phyloP scores from a whole-genome alignment of 2,113 vertebrate genomes.

The Syngnathus floridae region DNA sequence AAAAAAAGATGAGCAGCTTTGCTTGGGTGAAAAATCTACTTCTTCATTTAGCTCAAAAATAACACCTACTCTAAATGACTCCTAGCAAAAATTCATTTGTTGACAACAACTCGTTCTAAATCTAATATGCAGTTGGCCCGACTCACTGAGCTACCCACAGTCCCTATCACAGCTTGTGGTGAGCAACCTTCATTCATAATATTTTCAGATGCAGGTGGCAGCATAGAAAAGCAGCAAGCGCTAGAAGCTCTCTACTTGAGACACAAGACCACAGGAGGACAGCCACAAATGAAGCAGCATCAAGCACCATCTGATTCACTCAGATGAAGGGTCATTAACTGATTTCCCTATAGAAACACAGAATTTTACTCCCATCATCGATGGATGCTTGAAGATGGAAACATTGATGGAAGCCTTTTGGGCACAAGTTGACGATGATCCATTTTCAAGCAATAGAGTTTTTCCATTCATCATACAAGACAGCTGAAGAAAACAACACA shows the following conservation, averaged over 20 bases:
- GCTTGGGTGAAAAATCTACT: no score
- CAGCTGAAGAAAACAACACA: constrained; percentile 22
- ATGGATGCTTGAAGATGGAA: constrained; percentile 17
- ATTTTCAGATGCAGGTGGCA: neutral
- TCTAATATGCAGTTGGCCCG: no score
- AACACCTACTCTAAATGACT: no score
- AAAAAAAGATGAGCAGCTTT: no score
- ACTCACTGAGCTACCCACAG: no score
- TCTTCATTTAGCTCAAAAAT: no score
- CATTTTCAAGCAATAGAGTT: constrained; percentile 1
- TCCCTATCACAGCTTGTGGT: no score
- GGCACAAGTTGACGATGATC: neutral
- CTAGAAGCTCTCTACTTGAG: neutral
- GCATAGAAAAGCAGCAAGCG: constrained; percentile 4
- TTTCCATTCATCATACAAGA: constrained; percentile 17
- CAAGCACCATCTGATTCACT: constrained; percentile 35
- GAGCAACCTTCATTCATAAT: no score
- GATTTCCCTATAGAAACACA: neutral
- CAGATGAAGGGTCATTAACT: constrained; percentile 13
- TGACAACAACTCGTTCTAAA: no score
- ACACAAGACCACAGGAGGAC: constrained; percentile 3
- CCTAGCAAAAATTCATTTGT: no score
- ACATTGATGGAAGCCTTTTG: neutral
- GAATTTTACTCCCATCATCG: neutral
- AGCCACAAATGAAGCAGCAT: constrained; percentile 6